A percentile compares a stretch with the other conserved stretches of the same genome.
phyloP scores from a whole-genome alignment of 92 coral and sea anemone species.

The Porites cylindrica region DNA sequence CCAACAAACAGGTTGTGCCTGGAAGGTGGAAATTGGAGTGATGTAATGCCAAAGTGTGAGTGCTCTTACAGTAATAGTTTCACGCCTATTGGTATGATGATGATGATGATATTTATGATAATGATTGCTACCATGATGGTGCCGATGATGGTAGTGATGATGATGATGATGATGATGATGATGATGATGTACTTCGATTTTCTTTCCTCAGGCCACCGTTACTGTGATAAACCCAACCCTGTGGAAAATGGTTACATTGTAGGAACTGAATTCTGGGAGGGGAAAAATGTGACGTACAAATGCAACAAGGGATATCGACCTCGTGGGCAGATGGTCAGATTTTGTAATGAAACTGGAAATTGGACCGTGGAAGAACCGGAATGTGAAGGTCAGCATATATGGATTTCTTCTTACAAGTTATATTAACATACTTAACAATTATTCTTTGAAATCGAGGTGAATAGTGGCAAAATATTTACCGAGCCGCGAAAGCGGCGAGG shows the following conservation, averaged over 20 bases:
- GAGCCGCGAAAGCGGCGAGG: too few species aligned
- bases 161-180: too few species aligned
- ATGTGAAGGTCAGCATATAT: conserved; percentile 70
- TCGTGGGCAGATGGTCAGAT: conserved; percentile 57
- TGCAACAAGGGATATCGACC: conserved; percentile 79
- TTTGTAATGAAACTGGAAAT: conserved; percentile 71
- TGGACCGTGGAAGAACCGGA: conserved; percentile 70
- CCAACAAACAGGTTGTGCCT: conserved; percentile 79
- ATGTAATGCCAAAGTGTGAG: conserved; percentile 78
- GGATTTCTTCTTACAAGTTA: too few species aligned
- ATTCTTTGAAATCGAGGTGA: too few species aligned
- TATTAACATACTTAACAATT: too few species aligned
- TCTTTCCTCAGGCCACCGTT: conserved; percentile 60
- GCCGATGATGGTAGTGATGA: too few species aligned
- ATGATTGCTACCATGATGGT: too few species aligned
- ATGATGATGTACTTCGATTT: background rate
- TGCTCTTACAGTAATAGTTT: background rate
- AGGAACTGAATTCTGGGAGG: conserved; percentile 76
- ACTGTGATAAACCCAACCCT: conserved; percentile 58
- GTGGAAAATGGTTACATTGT: conserved; percentile 70
- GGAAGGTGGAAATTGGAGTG: conserved; percentile 80
- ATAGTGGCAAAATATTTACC: too few species aligned
- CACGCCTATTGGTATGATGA: background rate
- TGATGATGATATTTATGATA: too few species aligned
- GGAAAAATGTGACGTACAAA: conserved; percentile 55